Percentiles rank a stretch among this genome's conserved stretches.
These are phyloP conservation scores for Heterotilapia buettikoferi DNA, from an alignment of 2,113 vertebrate species.

Conservation along the genomic window DNA sequence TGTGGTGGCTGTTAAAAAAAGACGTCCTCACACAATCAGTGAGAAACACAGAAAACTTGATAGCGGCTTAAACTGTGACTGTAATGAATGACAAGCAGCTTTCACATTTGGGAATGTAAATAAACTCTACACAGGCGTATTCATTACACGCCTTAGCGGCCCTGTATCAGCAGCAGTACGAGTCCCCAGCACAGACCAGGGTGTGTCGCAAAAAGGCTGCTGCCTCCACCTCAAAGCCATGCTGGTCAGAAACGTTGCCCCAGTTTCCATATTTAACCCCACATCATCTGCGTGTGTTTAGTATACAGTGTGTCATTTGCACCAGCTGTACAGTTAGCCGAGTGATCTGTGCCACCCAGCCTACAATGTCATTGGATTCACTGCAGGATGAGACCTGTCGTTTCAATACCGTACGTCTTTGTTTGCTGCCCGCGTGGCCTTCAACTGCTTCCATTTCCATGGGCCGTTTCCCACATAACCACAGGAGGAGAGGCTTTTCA, in stretches of 20 bases:
- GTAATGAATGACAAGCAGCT: background rate
- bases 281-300: background rate
- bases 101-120: background rate
- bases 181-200: conserved; percentile 13
- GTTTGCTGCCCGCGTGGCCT: background rate
- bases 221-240: conserved; percentile 48
- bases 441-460: background rate
- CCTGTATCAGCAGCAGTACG: background rate
- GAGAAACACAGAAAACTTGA: background rate
- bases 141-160: background rate
- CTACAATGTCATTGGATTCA: background rate
- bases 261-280: conserved; percentile 53
- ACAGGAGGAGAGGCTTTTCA: conserved; percentile 18
- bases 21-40: background rate
- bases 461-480: background rate
- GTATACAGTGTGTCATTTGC: background rate
- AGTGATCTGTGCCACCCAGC: background rate
- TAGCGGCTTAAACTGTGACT: background rate
- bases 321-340: background rate
- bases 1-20: background rate
- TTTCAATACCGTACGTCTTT: background rate
- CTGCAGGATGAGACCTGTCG: background rate
- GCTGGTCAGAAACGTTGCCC: conserved; percentile 24
- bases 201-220: conserved; percentile 45
- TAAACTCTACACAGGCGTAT: background rate